These are phyloP conservation scores for Drosophila ohnishii DNA, from an alignment of 1,140 invertebrate genomes.

Conservation along the genomic window DNA sequence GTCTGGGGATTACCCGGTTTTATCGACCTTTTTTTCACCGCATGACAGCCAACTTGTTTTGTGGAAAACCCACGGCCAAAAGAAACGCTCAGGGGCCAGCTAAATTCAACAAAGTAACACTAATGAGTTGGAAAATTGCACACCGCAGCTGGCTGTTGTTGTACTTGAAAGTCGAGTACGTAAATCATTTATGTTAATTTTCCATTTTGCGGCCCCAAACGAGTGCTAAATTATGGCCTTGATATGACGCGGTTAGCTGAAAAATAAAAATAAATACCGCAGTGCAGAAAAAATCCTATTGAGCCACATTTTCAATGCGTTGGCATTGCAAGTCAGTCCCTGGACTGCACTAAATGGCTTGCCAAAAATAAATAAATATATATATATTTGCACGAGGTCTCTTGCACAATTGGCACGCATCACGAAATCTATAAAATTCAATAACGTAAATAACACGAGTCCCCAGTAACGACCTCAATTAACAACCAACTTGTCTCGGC, in stretches of 20 bases:
- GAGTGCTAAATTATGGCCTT: constrained; percentile 68
- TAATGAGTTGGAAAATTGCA: constrained; percentile 77
- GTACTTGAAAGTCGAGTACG: constrained; percentile 61
- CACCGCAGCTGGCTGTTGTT: constrained; percentile 29
- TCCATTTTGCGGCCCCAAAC: constrained; percentile 40
- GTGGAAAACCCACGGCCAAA: constrained; percentile 31
- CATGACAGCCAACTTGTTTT: constrained; percentile 37
- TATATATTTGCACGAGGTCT: constrained; percentile 36
- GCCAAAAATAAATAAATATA: constrained; percentile 59
- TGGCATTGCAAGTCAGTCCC: constrained; percentile 70
- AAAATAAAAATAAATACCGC: constrained; percentile 12
- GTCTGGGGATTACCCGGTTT: constrained; percentile 21
- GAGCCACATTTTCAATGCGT: constrained; percentile 53
- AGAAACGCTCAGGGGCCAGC: constrained; percentile 14
- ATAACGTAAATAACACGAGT: constrained; percentile 35
- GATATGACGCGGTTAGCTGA: constrained; percentile 24
- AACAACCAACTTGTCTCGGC: constrained; percentile 40
- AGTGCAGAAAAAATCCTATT: constrained; percentile 56
- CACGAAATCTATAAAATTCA: constrained; percentile 57
- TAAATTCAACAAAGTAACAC: constrained; percentile 45
- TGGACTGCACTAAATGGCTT: constrained; percentile 64
- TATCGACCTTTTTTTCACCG: constrained; percentile 26
- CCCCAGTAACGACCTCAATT: constrained; percentile 64
- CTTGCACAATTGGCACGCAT: constrained; percentile 52
- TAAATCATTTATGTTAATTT: constrained; percentile 72